phyloP scores from a whole-genome alignment of 2,888 invertebrate species.

The Tortrix viridana region DNA sequence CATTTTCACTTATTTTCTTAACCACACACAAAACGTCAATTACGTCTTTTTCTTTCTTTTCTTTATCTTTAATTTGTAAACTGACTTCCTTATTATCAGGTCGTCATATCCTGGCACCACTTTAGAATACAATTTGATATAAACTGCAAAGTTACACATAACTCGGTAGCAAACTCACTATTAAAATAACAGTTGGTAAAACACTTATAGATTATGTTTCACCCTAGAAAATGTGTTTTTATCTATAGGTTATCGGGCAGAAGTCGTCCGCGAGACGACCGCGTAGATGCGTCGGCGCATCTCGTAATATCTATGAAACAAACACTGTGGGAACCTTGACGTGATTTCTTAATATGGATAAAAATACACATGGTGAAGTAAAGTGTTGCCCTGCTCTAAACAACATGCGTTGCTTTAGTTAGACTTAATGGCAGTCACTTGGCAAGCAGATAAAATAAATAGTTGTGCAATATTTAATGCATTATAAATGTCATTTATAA shows the following conservation, averaged over 20 bases:
- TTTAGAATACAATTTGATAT: conserved; percentile 44
- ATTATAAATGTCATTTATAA: no score
- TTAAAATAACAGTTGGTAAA: conserved; percentile 38
- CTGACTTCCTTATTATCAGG: conserved; percentile 45
- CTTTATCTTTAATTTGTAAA: conserved; percentile 52
- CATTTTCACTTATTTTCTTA: conserved; percentile 55
- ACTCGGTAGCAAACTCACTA: conserved; percentile 49
- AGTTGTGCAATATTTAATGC: no score
- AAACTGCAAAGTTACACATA: conserved; percentile 51
- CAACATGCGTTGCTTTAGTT: not conserved
- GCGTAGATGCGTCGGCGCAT: conserved; percentile 53
- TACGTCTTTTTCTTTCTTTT: conserved; percentile 58
- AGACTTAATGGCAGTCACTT: no score
- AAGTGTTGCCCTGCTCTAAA: conserved; percentile 1
- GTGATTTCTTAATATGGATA: conserved; percentile 62
- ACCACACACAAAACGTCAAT: conserved; percentile 27
- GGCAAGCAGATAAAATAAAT: no score
- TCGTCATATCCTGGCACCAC: conserved; percentile 40
- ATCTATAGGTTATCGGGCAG: conserved; percentile 67
- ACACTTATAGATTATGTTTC: conserved; percentile 34
- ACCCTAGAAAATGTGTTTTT: conserved; percentile 47
- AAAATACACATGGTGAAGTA: conserved; percentile 42
- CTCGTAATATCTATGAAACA: conserved; percentile 43
- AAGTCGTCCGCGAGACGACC: conserved; percentile 49
- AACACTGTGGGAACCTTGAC: conserved; percentile 56